Base-by-base conservation (phyloP, 2,797 vertebrate genomes). In the Acanthornis magna region DNA sequence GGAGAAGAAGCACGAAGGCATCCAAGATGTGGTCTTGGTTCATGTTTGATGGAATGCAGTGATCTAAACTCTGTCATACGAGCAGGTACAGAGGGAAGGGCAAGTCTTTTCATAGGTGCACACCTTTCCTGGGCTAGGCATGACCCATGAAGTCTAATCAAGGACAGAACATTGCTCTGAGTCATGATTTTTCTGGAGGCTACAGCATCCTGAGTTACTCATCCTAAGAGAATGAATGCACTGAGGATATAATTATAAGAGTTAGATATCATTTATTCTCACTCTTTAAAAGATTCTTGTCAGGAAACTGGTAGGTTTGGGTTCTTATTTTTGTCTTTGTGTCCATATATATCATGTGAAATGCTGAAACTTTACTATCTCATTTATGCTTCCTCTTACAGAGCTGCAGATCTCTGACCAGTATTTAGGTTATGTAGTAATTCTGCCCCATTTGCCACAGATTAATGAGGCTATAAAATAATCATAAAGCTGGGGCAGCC, bases 381-480 rank as follows among this genome's bases (percentile, higher is more conserved):
- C 87, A 30, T 65, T 95, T 91, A 93, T 77, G 63, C 36, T 61
- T 21, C 60, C 67, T 93, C 72, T 89, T 61, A 36, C 55, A 92
- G 95, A 5, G 3, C 23, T 57, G 79, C 77, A 78, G 80, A 54
- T 95, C 78, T 94, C 91, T 92, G 55, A 20, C 51, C 20, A 17
- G 71, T 34, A 32, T 89, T 96, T 89, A 84, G 60, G 65, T 83
- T 73, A 36, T 51, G 30, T 7, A 72, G 86, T 85, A 94, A 96
- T 91, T 95, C 91, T 77, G 45, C 86, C 34, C 42, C 29, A 38
- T 91, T 97, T 95, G 91, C 68, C 85, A 83, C 63, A 91, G 85
- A 95, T 96, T 91, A 96, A 92, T 4, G 78, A 96, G 86, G 81
- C 72, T 81, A 68, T 97, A 96, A 96, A 96, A 72, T 75, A 87